A percentile compares a stretch with the other conserved stretches of the same genome.
Evolutionary conservation across 2,888 invertebrate species (phyloP).

Genomic region (Muschampia staudingeri): DNA sequence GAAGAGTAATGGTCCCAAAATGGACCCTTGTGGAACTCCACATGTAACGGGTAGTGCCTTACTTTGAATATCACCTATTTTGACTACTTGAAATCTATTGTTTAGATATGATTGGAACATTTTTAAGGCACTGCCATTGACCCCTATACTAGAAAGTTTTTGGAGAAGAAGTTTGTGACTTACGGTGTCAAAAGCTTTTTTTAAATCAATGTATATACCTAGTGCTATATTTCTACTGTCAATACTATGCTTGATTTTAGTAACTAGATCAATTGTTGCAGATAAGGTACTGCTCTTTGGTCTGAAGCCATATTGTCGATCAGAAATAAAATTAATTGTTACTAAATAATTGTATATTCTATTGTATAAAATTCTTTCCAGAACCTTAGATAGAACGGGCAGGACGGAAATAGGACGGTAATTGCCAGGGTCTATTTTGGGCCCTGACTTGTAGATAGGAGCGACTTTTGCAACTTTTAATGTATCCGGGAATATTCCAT

Average conservation of each 20-base stretch:
- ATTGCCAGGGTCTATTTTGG: constrained; percentile 37
- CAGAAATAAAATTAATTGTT: constrained; percentile 34
- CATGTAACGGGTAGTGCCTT: constrained; percentile 28
- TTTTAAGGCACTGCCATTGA: constrained; percentile 8
- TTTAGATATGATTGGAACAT: constrained; percentile 40
- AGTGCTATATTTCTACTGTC: not conserved
- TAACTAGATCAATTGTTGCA: not conserved
- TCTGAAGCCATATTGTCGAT: constrained; percentile 37
- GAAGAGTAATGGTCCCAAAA: constrained; percentile 53
- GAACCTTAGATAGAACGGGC: constrained; percentile 49
- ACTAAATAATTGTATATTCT: constrained; percentile 33
- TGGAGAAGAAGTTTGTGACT: not conserved
- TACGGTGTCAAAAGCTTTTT: too few species aligned
- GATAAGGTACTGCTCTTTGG: constrained; percentile 32
- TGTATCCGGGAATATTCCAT: not conserved
- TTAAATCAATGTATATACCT: too few species aligned
- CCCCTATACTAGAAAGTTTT: not conserved
- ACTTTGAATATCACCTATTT: constrained; percentile 42
- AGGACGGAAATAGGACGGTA: constrained; percentile 56
- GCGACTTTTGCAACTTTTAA: not conserved
- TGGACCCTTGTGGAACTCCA: constrained; percentile 56
- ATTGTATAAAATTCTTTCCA: constrained; percentile 49
- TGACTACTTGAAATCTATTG: constrained; percentile 48
- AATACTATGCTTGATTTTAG: constrained; percentile 24
- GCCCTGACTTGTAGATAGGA: not conserved